Base-by-base conservation (phyloP, 2,888 invertebrate genomes). In the Trachelus tabidus region DNA sequence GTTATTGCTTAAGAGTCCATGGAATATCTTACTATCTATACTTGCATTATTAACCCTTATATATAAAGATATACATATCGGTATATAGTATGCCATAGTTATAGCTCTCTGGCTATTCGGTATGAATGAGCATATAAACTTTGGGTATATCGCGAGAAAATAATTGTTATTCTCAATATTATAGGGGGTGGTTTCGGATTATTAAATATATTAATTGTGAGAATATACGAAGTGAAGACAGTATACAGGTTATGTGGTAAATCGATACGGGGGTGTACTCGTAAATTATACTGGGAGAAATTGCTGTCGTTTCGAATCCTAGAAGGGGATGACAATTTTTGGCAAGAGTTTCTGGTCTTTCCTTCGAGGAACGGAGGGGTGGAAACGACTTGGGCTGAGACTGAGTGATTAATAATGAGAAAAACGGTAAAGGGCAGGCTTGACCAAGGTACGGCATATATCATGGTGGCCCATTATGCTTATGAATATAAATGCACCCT, bases 401-500 rank as follows among this genome's bases (percentile, higher is more conserved):
- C 34, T 34, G 34, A 30, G 34, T 74, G 86, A 89, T 88, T 89
- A 89, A 89, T 89, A 88, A 89, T 85, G 86, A 87, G 84, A 84
- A 86, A 87, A 81, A 83, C 84, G 87, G 83, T 83, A 84, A 85
- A 85, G 84, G 84, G 83, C 81, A 79, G 77, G 71, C 80, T 79
- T 83, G 81, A 83, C 84, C 81, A 81, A 81, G 80, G 79, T 79
- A 76, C 76, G 75, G 76, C 79, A 69, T 74, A 74, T 34, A 74
- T 74, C 74, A 74, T 12, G 34, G 74, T 30, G 35, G 74, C 37
- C 85, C 88, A 89, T 90, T 90, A 89, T 88, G 89, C 87, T 89
- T 90, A 90, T 90, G 90, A 89, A 90, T 90, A 90, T 89, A 90
- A 90, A 90, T 88, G 87, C 84, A 85, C 86, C 86, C 86, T 85